Evolutionary conservation across 2,888 invertebrate genomes (phyloP).

Genomic region (Lucinisca nassula): DNA sequence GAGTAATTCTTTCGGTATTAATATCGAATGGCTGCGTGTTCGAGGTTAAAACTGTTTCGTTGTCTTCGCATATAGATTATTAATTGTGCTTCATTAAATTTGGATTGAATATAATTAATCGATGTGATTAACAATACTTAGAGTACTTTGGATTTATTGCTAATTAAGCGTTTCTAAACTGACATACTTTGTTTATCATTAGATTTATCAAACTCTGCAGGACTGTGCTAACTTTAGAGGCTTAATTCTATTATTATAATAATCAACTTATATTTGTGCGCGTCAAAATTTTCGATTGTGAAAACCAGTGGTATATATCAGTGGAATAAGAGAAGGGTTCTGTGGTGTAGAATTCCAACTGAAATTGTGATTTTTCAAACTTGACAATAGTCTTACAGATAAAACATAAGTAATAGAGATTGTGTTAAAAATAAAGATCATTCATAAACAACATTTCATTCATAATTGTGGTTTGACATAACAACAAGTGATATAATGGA

Average conservation of each 20-base stretch:
- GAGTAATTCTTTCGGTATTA: background rate
- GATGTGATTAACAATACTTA: background rate
- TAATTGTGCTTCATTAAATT: too few species aligned
- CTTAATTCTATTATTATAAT: too few species aligned
- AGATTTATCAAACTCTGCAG: too few species aligned
- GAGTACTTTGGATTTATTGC: conserved; percentile 1
- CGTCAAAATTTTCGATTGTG: too few species aligned
- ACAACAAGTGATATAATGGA: background rate
- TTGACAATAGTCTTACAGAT: background rate
- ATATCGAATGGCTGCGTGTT: background rate
- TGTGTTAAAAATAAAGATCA: background rate
- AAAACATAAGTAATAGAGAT: background rate
- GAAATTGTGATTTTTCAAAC: background rate
- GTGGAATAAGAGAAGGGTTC: background rate
- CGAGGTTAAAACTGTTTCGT: background rate
- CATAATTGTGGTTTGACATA: background rate
- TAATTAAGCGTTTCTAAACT: background rate
- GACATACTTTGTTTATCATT: too few species aligned
- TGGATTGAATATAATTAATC: background rate
- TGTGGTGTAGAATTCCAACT: background rate
- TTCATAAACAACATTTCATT: background rate
- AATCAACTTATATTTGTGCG: too few species aligned
- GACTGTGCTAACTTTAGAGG: too few species aligned
- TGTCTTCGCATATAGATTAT: conserved; percentile 6
- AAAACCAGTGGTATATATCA: too few species aligned